Evolutionary conservation across 1,140 invertebrate genomes (phyloP), one percentile per base, ranked within the genome.

Genomic region (Tetramorium alpestre): DNA sequence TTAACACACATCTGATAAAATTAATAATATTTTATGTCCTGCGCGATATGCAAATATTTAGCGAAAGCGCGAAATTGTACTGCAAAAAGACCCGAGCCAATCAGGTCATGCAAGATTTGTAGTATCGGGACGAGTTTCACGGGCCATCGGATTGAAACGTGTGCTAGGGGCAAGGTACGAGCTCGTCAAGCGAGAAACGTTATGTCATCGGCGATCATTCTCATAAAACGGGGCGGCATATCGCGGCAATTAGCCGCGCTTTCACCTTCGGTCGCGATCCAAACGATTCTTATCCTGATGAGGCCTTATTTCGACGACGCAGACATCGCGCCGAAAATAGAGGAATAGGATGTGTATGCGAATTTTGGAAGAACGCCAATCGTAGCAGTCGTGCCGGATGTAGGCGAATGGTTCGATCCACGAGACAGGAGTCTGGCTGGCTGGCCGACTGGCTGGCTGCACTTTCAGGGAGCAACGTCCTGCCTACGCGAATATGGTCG

Each of bases 391-490:
- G 25, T 88, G 85, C 88, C 89, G 90, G 88, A 92, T 90, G 89
- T 89, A 88, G 76, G 89, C 88, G 86, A 51, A 67, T 38, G n/a
- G 88, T 81, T 89, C 88, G 87, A 90, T 91, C 81, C 85, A 85
- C 87, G 81, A 85, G 75, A 65, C 85, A 64, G 86, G 60, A 88
- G 65, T 69, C 82, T 88, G 70, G 81, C 64, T 28, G 76, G 33
- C 8, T n/a, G 41, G 65, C 41, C 11, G 75, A 70, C 51, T 16
- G 77, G 77, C 76, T 86, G 75, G 81, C 62, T 25, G 65, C 78
- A 47, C 76, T 88, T 82, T 72, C 81, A 87, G 87, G 73, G 92
- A 92, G 92, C 92, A 93, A 93, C 78, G 92, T 92, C 92, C 92
- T 93, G 69, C 54, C 73, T 78, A 72, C 75, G 89, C 87, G 87